phyloP scores from a whole-genome alignment of 2,113 vertebrate genomes.

The Capra hircus region DNA sequence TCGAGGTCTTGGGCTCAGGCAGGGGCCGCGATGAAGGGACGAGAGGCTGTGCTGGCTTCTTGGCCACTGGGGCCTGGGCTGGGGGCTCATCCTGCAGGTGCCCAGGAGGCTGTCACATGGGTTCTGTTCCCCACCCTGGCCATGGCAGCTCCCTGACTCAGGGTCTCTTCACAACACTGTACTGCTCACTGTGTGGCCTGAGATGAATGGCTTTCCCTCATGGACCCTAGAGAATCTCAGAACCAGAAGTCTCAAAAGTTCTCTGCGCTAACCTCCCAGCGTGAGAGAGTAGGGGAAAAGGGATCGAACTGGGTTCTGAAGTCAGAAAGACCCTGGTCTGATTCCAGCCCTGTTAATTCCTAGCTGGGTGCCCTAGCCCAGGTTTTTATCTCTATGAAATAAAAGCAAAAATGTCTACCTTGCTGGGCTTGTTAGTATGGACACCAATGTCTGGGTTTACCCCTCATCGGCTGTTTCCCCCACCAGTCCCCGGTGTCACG shows the following conservation, averaged over 20 bases:
- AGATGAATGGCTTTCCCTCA: background rate
- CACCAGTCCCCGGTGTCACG: slow-evolving; percentile 22
- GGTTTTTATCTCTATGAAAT: background rate
- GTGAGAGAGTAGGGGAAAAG: background rate
- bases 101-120: background rate
- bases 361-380: background rate
- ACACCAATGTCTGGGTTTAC: background rate
- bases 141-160: background rate
- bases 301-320: background rate
- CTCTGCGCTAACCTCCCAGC: background rate
- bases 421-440: background rate
- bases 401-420: background rate
- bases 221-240: background rate
- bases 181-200: background rate
- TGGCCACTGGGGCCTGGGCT: slow-evolving; percentile 76
- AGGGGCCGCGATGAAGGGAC: slow-evolving; percentile 59
- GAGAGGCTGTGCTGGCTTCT: slow-evolving; percentile 75
- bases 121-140: background rate
- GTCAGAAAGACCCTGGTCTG: background rate
- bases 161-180: background rate
- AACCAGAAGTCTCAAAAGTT: background rate
- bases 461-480: background rate
- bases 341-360: background rate
- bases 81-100: slow-evolving; percentile 72
- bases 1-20: slow-evolving; percentile 54